phyloP scores from a whole-genome alignment of 2,888 invertebrate species.

The Seira ritae region DNA sequence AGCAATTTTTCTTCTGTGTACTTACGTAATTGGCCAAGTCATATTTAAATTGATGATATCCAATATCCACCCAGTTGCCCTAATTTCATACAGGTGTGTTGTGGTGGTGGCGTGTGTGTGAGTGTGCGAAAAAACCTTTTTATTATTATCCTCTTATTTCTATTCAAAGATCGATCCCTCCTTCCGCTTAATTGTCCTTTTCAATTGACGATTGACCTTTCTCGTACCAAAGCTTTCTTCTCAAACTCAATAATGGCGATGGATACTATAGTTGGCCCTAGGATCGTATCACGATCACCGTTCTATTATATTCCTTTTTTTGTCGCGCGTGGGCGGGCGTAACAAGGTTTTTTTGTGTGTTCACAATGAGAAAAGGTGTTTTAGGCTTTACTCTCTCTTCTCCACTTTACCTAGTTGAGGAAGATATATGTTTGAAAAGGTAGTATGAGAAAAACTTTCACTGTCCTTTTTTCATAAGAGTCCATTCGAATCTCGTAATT shows the following conservation, averaged over 20 bases:
- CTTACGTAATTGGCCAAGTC: conserved; percentile 16
- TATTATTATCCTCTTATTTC: background rate
- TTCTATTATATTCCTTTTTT: background rate
- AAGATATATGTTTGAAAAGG: too few relatives aligned
- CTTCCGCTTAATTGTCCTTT: conserved; percentile 12
- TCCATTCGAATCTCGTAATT: conserved; percentile 14
- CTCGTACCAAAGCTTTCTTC: background rate
- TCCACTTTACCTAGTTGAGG: too few relatives aligned
- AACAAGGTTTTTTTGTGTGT: conserved; percentile 11
- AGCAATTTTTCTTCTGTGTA: background rate
- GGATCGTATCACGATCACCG: too few relatives aligned
- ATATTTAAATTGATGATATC: background rate
- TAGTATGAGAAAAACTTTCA: background rate
- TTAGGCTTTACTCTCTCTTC: too few relatives aligned
- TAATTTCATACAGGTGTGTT: conserved; percentile 14
- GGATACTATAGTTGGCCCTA: background rate
- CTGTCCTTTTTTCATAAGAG: background rate
- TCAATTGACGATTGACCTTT: conserved; percentile 17
- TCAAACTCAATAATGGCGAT: background rate
- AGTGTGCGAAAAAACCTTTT: too few relatives aligned
- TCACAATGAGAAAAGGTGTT: conserved; percentile 17
- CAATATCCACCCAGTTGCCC: background rate
- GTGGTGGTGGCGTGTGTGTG: too few relatives aligned
- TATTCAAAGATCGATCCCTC: background rate
- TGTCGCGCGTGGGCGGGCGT: conserved; percentile 15